phyloP scores from a whole-genome alignment of 2,113 vertebrate genomes.

The Tragelaphus strepsiceros region DNA sequence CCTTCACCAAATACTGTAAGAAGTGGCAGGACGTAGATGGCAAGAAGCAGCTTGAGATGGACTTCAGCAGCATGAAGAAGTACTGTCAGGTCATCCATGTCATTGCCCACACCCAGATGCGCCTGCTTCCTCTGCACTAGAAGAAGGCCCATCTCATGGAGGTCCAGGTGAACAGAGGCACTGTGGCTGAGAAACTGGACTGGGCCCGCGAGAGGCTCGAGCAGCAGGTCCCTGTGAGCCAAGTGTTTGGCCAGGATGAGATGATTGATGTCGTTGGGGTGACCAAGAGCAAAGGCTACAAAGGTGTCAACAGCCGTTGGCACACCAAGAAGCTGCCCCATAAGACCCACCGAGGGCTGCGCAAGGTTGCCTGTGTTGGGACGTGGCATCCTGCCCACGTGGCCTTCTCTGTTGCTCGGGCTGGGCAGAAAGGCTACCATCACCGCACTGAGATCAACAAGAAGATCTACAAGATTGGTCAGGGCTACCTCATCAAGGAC shows the following conservation, averaged over 20 bases:
- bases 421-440: no score
- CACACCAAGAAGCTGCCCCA: no score
- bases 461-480: no score
- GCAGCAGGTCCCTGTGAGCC: constrained; percentile 88
- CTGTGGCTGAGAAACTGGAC: constrained; percentile 92
- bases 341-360: no score
- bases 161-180: constrained; percentile 96
- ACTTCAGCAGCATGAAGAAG: constrained; percentile 97
- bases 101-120: constrained; percentile 98
- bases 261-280: constrained; percentile 98
- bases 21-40: constrained; percentile 99
- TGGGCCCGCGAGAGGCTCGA: constrained; percentile 97
- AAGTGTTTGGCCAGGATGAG: constrained; percentile 93
- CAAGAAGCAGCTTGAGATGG: constrained; percentile 98
- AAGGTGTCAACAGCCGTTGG: no score
- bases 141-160: constrained; percentile 99
- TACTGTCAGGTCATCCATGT: constrained; percentile 97
- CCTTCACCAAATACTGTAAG: constrained; percentile 99
- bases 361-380: no score
- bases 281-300: constrained; percentile 94
- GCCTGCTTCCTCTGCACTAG: constrained; percentile 91
- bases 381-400: no score
- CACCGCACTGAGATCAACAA: no score
- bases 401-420: no score
- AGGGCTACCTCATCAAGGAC: no score